Conservation (phyloP, 2,113 vertebrate genomes). For the Forbesichthys agassizii region DNA sequence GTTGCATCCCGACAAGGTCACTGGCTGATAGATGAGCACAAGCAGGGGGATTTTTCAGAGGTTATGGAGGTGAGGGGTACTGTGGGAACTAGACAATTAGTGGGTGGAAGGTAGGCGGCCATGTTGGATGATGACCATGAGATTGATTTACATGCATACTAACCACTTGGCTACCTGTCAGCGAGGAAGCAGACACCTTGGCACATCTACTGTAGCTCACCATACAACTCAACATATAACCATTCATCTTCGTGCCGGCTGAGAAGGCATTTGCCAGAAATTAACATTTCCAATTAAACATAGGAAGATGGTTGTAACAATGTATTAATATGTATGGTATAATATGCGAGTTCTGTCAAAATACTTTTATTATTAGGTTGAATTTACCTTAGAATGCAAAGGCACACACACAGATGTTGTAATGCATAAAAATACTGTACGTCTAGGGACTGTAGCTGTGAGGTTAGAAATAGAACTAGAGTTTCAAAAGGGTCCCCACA, state of each 20-base stretch:
- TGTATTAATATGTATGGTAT: neutral
- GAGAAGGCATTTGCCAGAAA: conserved; percentile 53
- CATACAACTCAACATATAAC: conserved; percentile 43
- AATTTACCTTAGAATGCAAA: neutral
- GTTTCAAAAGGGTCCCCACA: no score
- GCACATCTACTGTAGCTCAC: conserved; percentile 34
- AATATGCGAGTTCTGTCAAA: no score
- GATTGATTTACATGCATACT: conserved; percentile 61
- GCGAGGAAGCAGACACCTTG: conserved; percentile 62
- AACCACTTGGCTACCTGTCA: conserved; percentile 63
- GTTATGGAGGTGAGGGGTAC: conserved; percentile 61
- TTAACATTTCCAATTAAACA: conserved; percentile 41
- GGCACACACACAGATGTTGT: neutral
- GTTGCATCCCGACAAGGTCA: conserved; percentile 72
- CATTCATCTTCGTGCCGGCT: conserved; percentile 65
- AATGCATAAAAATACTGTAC: neutral
- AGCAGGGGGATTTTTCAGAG: conserved; percentile 68
- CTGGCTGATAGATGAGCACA: conserved; percentile 73
- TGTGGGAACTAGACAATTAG: conserved; percentile 76
- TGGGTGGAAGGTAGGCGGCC: conserved; percentile 62
- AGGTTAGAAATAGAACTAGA: neutral
- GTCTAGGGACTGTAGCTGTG: neutral
- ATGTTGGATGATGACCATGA: conserved; percentile 70
- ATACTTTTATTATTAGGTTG: no score
- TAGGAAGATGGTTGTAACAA: conserved; percentile 22